These are phyloP conservation scores for Wasmannia auropunctata DNA, from an alignment of 1,140 invertebrate species.

Conservation along the genomic window DNA sequence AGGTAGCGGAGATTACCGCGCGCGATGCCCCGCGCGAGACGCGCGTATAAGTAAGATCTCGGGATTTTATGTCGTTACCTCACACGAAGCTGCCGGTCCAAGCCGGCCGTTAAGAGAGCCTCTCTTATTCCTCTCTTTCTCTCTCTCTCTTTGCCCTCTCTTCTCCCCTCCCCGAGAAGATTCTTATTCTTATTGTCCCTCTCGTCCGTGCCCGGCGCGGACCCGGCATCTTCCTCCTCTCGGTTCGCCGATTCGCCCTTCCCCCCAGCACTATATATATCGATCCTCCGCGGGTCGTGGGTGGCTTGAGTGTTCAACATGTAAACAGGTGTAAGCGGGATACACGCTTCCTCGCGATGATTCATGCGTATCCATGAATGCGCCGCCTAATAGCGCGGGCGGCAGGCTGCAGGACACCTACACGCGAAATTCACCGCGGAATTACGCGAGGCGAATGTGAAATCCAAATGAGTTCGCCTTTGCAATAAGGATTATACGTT, in stretches of 20 bases:
- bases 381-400: slow-evolving; percentile 47
- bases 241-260: slow-evolving; percentile 15
- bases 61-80: slow-evolving; percentile 80
- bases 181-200: background rate
- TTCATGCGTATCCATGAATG: slow-evolving; percentile 45
- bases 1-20: slow-evolving; percentile 71
- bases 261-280: background rate
- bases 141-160: background rate
- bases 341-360: slow-evolving; percentile 49
- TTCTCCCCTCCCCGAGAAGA: background rate
- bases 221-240: background rate
- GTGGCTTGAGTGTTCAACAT: slow-evolving; percentile 62
- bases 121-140: slow-evolving; percentile 17
- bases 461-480: background rate
- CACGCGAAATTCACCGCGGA: background rate
- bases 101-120: slow-evolving; percentile 63
- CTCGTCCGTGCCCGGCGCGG: background rate
- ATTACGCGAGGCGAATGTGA: slow-evolving; percentile 6
- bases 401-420: slow-evolving; percentile 16
- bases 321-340: slow-evolving; percentile 74
- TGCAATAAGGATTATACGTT: background rate
- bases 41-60: slow-evolving; percentile 77
- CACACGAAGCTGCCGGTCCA: slow-evolving; percentile 74
- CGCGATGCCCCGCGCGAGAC: slow-evolving; percentile 61
- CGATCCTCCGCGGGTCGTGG: slow-evolving; percentile 61